Base-by-base conservation (phyloP, 2,888 invertebrate species). In the Ornithoptera alexandrae region DNA sequence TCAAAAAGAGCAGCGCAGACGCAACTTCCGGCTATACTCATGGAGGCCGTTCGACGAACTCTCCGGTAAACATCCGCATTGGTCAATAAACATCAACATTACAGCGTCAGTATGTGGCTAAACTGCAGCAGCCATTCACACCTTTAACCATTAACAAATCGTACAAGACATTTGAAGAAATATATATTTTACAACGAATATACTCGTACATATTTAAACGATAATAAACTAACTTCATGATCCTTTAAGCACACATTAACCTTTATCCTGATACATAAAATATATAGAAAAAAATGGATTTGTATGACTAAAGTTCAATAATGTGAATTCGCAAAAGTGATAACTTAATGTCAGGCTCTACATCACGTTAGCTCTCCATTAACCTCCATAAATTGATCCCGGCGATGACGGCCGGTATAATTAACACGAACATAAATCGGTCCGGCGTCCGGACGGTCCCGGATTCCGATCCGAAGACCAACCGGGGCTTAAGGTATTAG, bases 371-470 rank as follows among this genome's bases (percentile, higher is more conserved):
- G 65, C 50, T 65, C 69, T 57, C 69, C 65, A 69, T 69, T 69
- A 69, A 69, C 69, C 65, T 69, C 46, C n/a, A 69, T 65, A 62
- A 65, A 69, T 66, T 69, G 62, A 65, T 65, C 61, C 65, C 56
- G 20, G n/a, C 65, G 69, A 56, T 65, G 69, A 69, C 69, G 58
- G 50, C 56, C 46, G 17, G 20, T 42, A 58, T 57, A 65, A 69
- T 69, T 69, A 62, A 65, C 62, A 39, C 20, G 46, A 12, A 8
- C 50, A 69, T 69, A 69, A 69, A 69, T 69, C 65, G 36, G 59
- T 63, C 12, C 59, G 65, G 59, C 36, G 63, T 63, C 12, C 59
- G 65, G 59, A 66, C 65, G 30, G 46, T 61, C 67, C n/a, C 8
- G 59, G 65, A 59, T 65, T 57, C 18, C 39, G 36, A 65, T 39